Evolutionary conservation across 2,888 invertebrate species (phyloP).

Genomic region (Muschampia plurimacula): DNA sequence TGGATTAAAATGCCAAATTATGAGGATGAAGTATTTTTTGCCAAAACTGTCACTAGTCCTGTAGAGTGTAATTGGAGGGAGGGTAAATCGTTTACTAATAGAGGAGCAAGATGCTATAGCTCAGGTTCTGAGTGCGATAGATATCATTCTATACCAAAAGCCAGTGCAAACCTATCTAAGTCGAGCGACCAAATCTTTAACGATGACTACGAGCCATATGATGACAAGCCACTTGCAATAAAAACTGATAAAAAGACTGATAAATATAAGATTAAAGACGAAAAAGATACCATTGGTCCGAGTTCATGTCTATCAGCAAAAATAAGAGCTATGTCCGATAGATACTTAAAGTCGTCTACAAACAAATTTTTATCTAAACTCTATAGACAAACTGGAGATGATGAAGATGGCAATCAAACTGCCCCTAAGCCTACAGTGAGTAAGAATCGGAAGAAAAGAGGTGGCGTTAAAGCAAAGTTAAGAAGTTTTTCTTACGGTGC

Average conservation of each 20-base stretch:
- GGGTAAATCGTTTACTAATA: conserved; percentile 69
- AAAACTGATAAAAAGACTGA: conserved; percentile 81
- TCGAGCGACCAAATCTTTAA: conserved; percentile 85
- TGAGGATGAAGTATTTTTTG: conserved; percentile 80
- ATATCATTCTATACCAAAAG: conserved; percentile 76
- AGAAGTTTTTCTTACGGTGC: conserved; percentile 92
- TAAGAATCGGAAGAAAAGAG: conserved; percentile 74
- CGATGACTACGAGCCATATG: conserved; percentile 77
- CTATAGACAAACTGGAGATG: conserved; percentile 82
- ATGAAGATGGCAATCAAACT: conserved; percentile 64
- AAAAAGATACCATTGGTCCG: conserved; percentile 80
- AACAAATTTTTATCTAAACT: conserved; percentile 89
- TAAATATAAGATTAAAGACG: conserved; percentile 75
- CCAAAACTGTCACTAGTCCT: conserved; percentile 70
- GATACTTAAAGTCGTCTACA: conserved; percentile 89
- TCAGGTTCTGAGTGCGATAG: conserved; percentile 82
- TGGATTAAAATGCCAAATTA: conserved; percentile 81
- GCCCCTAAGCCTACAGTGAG: conserved; percentile 63
- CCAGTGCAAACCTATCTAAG: conserved; percentile 77
- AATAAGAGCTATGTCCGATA: conserved; percentile 90
- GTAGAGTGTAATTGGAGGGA: conserved; percentile 73
- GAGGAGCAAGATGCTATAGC: conserved; percentile 80
- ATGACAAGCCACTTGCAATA: conserved; percentile 57
- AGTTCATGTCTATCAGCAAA: conserved; percentile 89
- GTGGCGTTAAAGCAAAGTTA: conserved; percentile 82